Base-by-base conservation (phyloP, 2,888 invertebrate genomes). In the Galerucella calmariensis region DNA sequence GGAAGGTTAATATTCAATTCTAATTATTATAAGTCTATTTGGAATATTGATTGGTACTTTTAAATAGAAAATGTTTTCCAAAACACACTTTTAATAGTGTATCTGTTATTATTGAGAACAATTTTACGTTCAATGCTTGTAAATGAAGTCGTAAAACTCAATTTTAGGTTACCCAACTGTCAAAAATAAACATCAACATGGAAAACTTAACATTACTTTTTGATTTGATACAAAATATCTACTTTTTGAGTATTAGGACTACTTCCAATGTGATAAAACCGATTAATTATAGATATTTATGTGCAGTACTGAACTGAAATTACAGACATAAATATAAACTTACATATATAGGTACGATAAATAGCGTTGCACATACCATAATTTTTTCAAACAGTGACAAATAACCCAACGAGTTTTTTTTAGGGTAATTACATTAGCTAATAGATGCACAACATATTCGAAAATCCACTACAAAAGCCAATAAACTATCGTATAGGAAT, bases 401-500 rank as follows among this genome's bases (percentile, higher is more conserved):
- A 72, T 67, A 72, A 48, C 72, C 44, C 46, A 59, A 67, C 44
- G 6, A 16, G 27, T 72, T 44, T 24, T 58, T 58, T 72, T 72
- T 67, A 44, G 63, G 63, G 67, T 72, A 72, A 72, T 72, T 72
- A 72, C 67, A 4, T 27, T 51, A 6, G 59, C 59, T 72, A 72
- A 72, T 72, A 66, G 66, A 72, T 67, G 72, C 59, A 59, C 48
- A 72, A 72, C 66, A 71, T 72, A 46, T 59, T 67, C 48, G 44
- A 41, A 67, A 72, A 72, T 72, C 46, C 66, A 65, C 63, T 65
- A 46, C 5, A 65, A 65, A 65, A 65, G 20, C 63, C 1, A 65
- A 65, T 65, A 77, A 80, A 80, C 78, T 79, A 81, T 78, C 79
- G 73, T 68, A 69, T 56, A 16, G 35, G 68, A 78, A 82, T 82